These are phyloP conservation scores for Pteropus rufus DNA, from an alignment of 2,797 vertebrate species.

Conservation along the genomic window DNA sequence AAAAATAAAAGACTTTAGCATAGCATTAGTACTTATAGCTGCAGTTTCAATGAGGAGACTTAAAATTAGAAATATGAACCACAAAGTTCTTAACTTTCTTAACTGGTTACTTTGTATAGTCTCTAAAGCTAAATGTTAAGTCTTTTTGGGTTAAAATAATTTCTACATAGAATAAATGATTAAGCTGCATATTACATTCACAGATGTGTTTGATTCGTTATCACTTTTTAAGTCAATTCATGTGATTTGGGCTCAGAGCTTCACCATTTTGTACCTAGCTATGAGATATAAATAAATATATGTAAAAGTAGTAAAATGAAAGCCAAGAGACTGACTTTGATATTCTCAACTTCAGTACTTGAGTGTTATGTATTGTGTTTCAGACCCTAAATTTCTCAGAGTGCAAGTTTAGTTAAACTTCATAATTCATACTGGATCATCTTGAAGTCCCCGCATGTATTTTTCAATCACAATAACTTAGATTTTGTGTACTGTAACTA, in stretches of 20 bases:
- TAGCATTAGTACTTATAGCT: neutral
- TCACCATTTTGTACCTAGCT: neutral
- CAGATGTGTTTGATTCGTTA: neutral
- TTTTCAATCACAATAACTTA: slow-evolving; percentile 22
- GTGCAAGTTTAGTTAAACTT: slow-evolving; percentile 9
- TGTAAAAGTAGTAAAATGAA: neutral
- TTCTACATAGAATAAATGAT: neutral
- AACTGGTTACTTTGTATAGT: neutral
- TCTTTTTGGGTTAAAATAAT: neutral
- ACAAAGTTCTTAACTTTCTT: neutral
- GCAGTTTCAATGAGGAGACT: neutral
- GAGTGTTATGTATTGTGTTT: neutral
- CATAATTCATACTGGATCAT: neutral
- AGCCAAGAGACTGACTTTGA: neutral
- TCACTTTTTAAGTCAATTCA: neutral
- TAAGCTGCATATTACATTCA: neutral
- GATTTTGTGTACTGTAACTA: neutral
- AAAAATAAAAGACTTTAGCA: neutral
- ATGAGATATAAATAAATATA: neutral
- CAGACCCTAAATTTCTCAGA: slow-evolving; percentile 24
- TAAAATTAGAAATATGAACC: neutral
- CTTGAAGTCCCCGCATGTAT: neutral
- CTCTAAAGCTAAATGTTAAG: neutral
- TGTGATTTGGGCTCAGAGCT: neutral
- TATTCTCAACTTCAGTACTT: neutral